phyloP scores from a whole-genome alignment of 2,113 vertebrate genomes.

The Hiodon alosoides region DNA sequence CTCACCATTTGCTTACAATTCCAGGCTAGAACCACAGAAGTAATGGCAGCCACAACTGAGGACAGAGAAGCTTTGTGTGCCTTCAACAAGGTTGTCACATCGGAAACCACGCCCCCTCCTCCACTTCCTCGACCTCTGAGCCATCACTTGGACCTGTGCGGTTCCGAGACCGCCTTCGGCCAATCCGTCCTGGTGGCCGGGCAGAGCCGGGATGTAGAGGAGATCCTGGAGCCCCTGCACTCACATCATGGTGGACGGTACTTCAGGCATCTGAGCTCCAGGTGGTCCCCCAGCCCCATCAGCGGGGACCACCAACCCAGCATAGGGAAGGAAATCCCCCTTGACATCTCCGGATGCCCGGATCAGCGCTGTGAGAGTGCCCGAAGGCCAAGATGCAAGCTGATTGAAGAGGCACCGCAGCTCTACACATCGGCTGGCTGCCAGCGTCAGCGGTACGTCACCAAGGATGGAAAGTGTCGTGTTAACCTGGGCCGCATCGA shows the following conservation, averaged over 20 bases:
- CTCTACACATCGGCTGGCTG: slow-evolving; percentile 29
- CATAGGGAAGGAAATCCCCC: slow-evolving; percentile 17
- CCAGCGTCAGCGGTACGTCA: slow-evolving; percentile 36
- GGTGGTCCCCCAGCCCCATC: slow-evolving; percentile 39
- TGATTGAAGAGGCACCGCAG: slow-evolving; percentile 59
- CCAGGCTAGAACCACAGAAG: slow-evolving; percentile 29
- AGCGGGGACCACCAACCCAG: slow-evolving; percentile 25
- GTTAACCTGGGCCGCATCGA: slow-evolving; percentile 64
- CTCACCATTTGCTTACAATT: too few relatives aligned
- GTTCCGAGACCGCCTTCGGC: not conserved
- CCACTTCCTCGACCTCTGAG: slow-evolving; percentile 2
- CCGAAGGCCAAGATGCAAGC: slow-evolving; percentile 59
- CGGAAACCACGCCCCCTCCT: slow-evolving; percentile 24
- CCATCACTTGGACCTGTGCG: slow-evolving; percentile 1
- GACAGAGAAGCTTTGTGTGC: not conserved
- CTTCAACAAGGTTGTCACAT: slow-evolving; percentile 37
- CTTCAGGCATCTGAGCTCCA: slow-evolving; percentile 48
- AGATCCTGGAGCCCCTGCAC: slow-evolving; percentile 25
- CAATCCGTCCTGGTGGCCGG: not conserved
- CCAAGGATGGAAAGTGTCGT: slow-evolving; percentile 65
- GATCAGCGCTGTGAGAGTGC: slow-evolving; percentile 31
- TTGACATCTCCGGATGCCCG: slow-evolving; percentile 19
- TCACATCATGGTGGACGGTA: slow-evolving; percentile 20
- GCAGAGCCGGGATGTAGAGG: not conserved
- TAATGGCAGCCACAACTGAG: slow-evolving; percentile 24